A percentile compares a stretch with the other conserved stretches of the same genome.
Conservation (phyloP, 2,797 vertebrate genomes). For the Sebastes minor region DNA sequence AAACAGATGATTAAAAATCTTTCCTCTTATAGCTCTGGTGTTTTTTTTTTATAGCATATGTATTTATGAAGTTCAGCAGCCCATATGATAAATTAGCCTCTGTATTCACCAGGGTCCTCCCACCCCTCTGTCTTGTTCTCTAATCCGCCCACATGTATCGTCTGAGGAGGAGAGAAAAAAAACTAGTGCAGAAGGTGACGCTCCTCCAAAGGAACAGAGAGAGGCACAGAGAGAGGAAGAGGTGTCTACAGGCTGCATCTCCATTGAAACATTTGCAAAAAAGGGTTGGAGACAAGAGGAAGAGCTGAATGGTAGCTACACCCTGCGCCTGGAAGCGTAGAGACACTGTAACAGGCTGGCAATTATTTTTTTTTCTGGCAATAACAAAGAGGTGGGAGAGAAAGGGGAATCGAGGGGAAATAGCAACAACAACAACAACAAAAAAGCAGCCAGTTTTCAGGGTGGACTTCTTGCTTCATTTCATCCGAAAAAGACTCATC, state of each 20-base stretch:
- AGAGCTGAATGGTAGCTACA: conserved; percentile 75
- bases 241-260: conserved; percentile 76
- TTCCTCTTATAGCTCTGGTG: neutral
- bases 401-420: conserved; percentile 61
- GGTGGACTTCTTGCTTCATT: conserved; percentile 70
- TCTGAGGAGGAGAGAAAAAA: conserved; percentile 66
- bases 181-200: conserved; percentile 79
- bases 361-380: conserved; percentile 59
- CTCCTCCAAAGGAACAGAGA: conserved; percentile 73
- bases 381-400: conserved; percentile 76
- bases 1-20: conserved; percentile 20
- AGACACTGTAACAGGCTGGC: conserved; percentile 70
- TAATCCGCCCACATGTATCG: conserved; percentile 82
- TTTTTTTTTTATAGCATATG: neutral
- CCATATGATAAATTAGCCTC: conserved; percentile 68
- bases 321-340: conserved; percentile 72
- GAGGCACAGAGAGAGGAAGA: conserved; percentile 58
- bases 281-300: conserved; percentile 65
- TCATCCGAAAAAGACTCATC: conserved; percentile 66
- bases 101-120: conserved; percentile 73
- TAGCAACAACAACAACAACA: neutral
- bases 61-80: conserved; percentile 61
- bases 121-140: conserved; percentile 73
- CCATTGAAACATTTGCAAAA: conserved; percentile 69
- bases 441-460: conserved; percentile 39